Conservation (phyloP, 1,140 invertebrate genomes). For the Bradysia coprophila region DNA sequence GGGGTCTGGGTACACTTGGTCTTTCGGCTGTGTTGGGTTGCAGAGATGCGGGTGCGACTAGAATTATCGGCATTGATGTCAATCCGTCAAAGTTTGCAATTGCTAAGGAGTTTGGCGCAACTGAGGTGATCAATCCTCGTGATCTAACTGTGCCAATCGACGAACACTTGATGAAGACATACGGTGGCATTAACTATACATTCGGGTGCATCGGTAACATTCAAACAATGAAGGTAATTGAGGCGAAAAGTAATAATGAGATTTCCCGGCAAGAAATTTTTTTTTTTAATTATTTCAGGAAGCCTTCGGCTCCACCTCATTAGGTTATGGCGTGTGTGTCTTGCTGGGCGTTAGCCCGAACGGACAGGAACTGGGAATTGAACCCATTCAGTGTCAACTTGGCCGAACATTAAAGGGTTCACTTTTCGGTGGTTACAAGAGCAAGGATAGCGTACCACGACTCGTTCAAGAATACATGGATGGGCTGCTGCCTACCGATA, state of each 20-base stretch:
- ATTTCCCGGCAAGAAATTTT: not conserved
- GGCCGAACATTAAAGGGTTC: constrained; percentile 89
- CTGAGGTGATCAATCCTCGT: constrained; percentile 83
- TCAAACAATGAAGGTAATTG: constrained; percentile 81
- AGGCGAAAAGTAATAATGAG: constrained; percentile 22
- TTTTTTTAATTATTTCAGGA: constrained; percentile 28
- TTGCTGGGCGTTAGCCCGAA: constrained; percentile 90
- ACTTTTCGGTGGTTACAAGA: constrained; percentile 92
- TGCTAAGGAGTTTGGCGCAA: constrained; percentile 77
- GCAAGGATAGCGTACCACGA: constrained; percentile 80
- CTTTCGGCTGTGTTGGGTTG: constrained; percentile 92
- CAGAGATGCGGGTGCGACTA: constrained; percentile 67
- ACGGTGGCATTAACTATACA: constrained; percentile 94
- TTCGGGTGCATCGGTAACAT: constrained; percentile 99
- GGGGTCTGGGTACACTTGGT: constrained; percentile 93
- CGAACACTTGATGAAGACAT: constrained; percentile 74
- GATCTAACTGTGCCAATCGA: constrained; percentile 64
- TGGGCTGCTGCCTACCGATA: constrained; percentile 77
- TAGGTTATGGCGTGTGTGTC: constrained; percentile 94
- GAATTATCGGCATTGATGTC: constrained; percentile 88
- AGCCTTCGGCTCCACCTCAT: constrained; percentile 80
- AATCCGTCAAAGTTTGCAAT: constrained; percentile 77
- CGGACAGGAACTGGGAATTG: constrained; percentile 83
- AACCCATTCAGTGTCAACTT: constrained; percentile 84
- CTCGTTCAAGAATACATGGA: constrained; percentile 78